Evolutionary conservation across 1,140 invertebrate genomes (phyloP), one percentile per base, ranked within the genome.

Genomic region (Trachymyrmex septentrionalis): DNA sequence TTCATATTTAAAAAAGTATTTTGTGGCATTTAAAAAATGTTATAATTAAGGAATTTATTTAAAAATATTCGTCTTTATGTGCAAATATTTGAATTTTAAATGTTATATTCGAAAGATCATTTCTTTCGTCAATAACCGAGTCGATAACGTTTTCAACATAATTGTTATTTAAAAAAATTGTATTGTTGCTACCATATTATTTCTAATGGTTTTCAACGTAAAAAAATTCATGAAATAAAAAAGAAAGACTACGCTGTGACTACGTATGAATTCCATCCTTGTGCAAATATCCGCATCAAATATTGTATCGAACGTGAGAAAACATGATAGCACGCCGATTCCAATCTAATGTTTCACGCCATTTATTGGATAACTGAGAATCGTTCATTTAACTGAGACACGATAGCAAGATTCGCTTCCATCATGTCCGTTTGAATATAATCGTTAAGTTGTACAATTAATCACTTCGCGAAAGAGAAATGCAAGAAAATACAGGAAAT

Each of bases 401-500:
- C 38, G 69, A 84, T 81, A 44, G 66, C 50, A 72, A 81, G 48
- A 81, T 50, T 84, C 69, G 38, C 69, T 61, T 30, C 38, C 53
- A 63, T 84, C 80, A 69, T 71, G 44, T 84, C 69, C 69, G 69
- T 84, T 73, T 75, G 80, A 84, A 84, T 84, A 61, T 73, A 84
- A 84, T 75, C 55, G 69, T 84, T 73, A 84, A 84, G 80, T 84
- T 84, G 80, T 61, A 73, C 55, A 73, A 84, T 84, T 84, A 84
- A 84, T 84, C 69, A 84, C 55, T 10, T 55, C 38, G 55, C 24
- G 44, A 73, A 38, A 73, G 55, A 73, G 80, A 71, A 61, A 84
- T 73, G 55, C 53, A 67, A 73, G 80, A 84, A 73, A 84, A 84
- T 84, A 84, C 55, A 34, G 55, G 69, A 73, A 84, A 84, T 64